Percentiles rank a stretch among this genome's conserved stretches.
Evolutionary conservation across 2,888 invertebrate genomes (phyloP).

Genomic region (Schrankia costaestrigalis): DNA sequence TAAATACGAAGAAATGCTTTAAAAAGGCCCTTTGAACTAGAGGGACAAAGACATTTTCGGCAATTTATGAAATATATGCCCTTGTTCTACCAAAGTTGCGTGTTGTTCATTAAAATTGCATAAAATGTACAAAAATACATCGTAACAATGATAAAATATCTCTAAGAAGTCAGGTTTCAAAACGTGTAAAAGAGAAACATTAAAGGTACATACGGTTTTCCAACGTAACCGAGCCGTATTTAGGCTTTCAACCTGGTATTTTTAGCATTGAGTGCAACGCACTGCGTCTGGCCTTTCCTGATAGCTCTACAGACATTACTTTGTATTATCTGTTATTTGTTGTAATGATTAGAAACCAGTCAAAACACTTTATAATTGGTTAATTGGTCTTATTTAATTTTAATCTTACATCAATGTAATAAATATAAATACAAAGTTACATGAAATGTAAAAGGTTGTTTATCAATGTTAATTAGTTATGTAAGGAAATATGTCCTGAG

Average conservation of each 20-base stretch:
- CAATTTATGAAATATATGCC: too few species aligned
- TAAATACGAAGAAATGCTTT: too few species aligned
- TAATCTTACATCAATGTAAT: constrained; percentile 7
- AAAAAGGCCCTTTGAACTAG: too few species aligned
- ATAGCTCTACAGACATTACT: constrained; percentile 17
- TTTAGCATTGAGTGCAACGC: constrained; percentile 46
- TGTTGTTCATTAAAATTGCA: too few species aligned
- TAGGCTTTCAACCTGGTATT: constrained; percentile 38
- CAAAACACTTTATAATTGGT: constrained; percentile 18
- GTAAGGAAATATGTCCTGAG: too few species aligned
- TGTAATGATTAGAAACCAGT: constrained; percentile 24
- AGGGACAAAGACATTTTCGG: too few species aligned
- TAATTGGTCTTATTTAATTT: constrained; percentile 7
- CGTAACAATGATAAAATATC: too few species aligned
- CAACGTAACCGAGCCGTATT: constrained; percentile 27
- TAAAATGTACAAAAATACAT: too few species aligned
- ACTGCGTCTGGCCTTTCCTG: constrained; percentile 31
- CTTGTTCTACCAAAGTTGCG: too few species aligned
- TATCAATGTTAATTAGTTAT: too few species aligned
- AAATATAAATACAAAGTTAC: too few species aligned
- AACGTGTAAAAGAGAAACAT: constrained; percentile 6
- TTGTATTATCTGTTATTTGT: constrained; percentile 22
- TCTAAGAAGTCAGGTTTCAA: constrained; percentile 1
- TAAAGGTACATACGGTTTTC: constrained; percentile 18
- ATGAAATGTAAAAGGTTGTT: too few species aligned